Base-by-base conservation (phyloP, 1,140 invertebrate genomes). In the Aphidius ervi region DNA sequence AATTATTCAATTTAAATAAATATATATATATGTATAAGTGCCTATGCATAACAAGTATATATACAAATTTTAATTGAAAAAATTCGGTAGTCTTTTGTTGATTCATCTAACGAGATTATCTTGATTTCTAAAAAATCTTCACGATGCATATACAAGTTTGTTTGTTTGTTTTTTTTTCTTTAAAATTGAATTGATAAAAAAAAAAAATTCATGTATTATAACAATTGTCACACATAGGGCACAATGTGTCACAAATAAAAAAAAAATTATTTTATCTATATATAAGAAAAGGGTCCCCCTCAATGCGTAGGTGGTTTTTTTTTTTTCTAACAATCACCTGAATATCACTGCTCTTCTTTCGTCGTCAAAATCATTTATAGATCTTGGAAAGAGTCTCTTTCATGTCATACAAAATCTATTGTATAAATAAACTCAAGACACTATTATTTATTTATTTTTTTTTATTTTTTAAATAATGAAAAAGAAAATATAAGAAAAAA, bases 291-390 rank as follows among this genome's bases (percentile, higher is more conserved):
- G 52, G 52, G 52, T 54, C 52, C 4, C n/a, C 5, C 42, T 54
- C 52, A 16, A 16, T n/a, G 39, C 41, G 52, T 54, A 54, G 52
- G 40, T 41, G 52, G 52, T 54, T 43, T 54, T 31, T 31, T 31
- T 31, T 31, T 31, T 43, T 54, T 9, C 39, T 54, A 40, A 54
- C 52, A 54, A 54, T 54, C 52, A 54, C 52, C 52, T 54, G 39
- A 54, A 41, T 54, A 9, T 10, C 52, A 54, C 52, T 42, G 52
- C 39, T 41, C 39, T 54, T 54, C 37, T 54, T 54, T 31, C 23
- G 23, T 31, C 23, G 23, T 31, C 23, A 31, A 31, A 31, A 31
- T 31, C 23, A 31, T 31, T 31, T 31, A 31, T 31, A 31, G 23
- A 31, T 31, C 23, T 31, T 31, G 23, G 23, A 31, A 31, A 31